Evolutionary conservation across 1,140 invertebrate genomes (phyloP), one percentile per base, ranked within the genome.

Genomic region (Zaprionus capensis): DNA sequence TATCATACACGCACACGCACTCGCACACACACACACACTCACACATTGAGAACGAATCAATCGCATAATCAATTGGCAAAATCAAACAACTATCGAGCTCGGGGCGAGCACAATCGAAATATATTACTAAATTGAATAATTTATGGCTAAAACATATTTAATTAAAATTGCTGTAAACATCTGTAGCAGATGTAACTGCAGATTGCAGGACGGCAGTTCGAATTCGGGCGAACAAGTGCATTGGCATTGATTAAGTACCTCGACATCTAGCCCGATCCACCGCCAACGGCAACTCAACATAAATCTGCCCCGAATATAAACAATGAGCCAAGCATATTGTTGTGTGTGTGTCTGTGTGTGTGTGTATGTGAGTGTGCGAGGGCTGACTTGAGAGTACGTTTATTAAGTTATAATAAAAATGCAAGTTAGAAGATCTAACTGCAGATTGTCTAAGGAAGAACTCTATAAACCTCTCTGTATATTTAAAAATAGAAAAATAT

Each of bases 201-300:
- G 22, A 64, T 36, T 64, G 41, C n/a, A 46, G 14, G 24, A 12
- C 4, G 11, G 11, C 20, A 51, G 20, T 51, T 51, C 46, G 11
- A 24, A 51, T 51, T 51, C 46, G 46, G 46, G 6, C 20, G 46
- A 51, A 51, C 46, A 24, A 51, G 11, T 11, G 46, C 22, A 51
- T 51, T 24, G 46, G 46, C 58, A 51, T 69, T 69, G 66, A 69
- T 61, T 49, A 51, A 69, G 56, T 51, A 26, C 46, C 56, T 49
- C 20, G 5, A 36, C 22, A 55, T 65, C 31, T 55, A 7, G 34
- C 17, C 57, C 28, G 31, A 58, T 58, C 11, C n/a, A 4, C 2
- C 28, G 56, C 56, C 17, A 9, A n/a, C 38, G 9, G 44, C 44
- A 49, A 58, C 26, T 34, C 34, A 14, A 15, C 34, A 59, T 59